Base-by-base conservation (phyloP, 2,113 vertebrate genomes). In the Melanotaenia duboulayi region DNA sequence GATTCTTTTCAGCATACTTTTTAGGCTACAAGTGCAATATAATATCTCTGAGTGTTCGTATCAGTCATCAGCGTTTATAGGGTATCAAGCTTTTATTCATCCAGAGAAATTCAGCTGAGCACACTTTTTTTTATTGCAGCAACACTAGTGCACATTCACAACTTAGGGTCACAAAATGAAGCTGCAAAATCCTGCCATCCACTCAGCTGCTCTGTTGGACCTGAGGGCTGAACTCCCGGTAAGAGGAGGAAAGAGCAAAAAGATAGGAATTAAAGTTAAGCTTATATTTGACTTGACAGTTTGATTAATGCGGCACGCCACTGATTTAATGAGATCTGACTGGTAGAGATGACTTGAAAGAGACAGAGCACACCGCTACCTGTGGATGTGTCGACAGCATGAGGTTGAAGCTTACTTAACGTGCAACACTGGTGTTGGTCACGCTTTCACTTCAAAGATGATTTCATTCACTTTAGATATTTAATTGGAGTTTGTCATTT, bases 51-150 rank as follows among this genome's bases (percentile, higher is more conserved):
- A 87, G 76, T 76, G 77, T 87, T 83, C 61, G 72, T 87, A 83
- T 90, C 86, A 84, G 74, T 74, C 74, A 81, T 85, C 82, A 64
- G 74, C 46, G 9, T 90, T 84, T 84, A 87, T 64, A 37, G 71
- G 65, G 55, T 67, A 77, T 86, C 88, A 81, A 32, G 50, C 72
- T 71, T 74, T 74, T 82, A 70, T 76, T 80, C 75, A 76, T 67
- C 59, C 70, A 52, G 39, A 54, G 46, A 74, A 84, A 85, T 69
- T 73, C 70, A 81, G 62, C 69, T 11, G 69, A 82, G 62, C 65
- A 11, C 19, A 37, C 35, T 62, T 39, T n/a, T 14, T 64, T 81
- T 75, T 77, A 71, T 71, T 62, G 59, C 55, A 32, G 77, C 44
- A 37, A 32, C 65, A 16, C 56, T 28, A 14, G 10, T 49, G 46